Evolutionary conservation across 2,888 invertebrate genomes (phyloP), one percentile per base, ranked within the genome.

Genomic region (Lasioglossum zephyrum): DNA sequence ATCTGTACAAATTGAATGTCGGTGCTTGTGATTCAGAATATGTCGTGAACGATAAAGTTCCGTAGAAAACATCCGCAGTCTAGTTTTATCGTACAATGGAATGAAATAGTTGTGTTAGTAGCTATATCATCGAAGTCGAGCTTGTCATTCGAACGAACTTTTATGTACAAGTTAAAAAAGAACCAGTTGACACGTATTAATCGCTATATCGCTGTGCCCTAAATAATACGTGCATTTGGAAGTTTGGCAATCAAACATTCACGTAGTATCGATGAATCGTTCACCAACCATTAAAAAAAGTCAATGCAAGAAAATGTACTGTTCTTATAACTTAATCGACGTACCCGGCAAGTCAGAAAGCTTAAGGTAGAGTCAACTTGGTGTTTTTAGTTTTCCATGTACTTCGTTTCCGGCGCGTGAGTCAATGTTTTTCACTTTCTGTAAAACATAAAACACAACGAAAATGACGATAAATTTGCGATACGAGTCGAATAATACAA

Each of bases 291-390:
- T 73, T 80, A 57, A 66, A 77, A 74, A 78, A 66, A 78, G 66
- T 88, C 87, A 87, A 90, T 91, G 91, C 92, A 91, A 92, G 91
- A 91, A 88, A 92, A 92, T 91, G 91, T 92, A 87, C 86, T 86
- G 83, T 82, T 36, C 70, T 85, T 83, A 73, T 60, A 85, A 84
- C 84, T 75, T 81, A 89, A 47, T 87, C 74, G 76, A 77, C 80
- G 77, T 86, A 85, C 79, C 79, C 84, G 82, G 81, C 87, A 87
- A 87, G 75, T 90, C 84, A 87, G 87, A 91, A 90, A 89, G 84
- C 76, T 92, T 85, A 82, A 77, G 31, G 79, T 80, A 81, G 82
- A 81, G 85, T 86, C 89, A 85, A 77, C 84, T 79, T 88, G 88
- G 81, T 89, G 87, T 92, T 90, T 79, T 87, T 86, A 82, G 85